Base-by-base conservation (phyloP, 2,797 vertebrate genomes). In the Tamandua tetradactyla region DNA sequence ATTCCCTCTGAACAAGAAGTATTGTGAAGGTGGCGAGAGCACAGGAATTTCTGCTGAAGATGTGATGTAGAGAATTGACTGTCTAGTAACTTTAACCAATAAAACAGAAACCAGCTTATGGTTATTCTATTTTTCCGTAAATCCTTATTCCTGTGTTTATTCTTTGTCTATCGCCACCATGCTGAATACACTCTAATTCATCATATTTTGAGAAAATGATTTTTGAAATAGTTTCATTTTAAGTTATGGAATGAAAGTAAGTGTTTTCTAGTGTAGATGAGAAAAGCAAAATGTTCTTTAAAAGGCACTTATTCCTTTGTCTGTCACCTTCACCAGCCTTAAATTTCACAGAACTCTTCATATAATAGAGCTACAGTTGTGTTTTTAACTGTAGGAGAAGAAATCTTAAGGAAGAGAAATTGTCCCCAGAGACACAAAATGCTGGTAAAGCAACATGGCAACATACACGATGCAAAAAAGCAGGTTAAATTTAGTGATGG, bases 401-500 rank as follows among this genome's bases (percentile, higher is more conserved):
- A 79, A 92, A 86, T 69, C 14, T 12, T 76, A 44, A 84, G 76
- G 95, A 94, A 0, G 9, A 91, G 81, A 81, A 66, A 71, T 71
- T 74, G 35, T 87, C 74, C 61, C 71, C 14, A 40, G 17, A 42
- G 80, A 94, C 0, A 5, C 76, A 87, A 90, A 92, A 80, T 52
- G n/a, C 76, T 52, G 40, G 40, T 81, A 82, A 93, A 91, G 76
- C 71, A 95, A 86, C 83, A 78, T 27, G 23, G 61, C 55, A 93
- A 81, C 42, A 74, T 9, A 22, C 57, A 82, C 61, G 80, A 88
- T 47, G 69, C 42, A 61, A 92, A 87, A 82, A 76, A 61, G 5
- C 30, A 96, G 80, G 81, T 94, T 95, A 93, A 95, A 94, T 94
- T 93, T 95, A 91, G 94, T 85, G 92, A 90, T 88, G 81, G 94